These are phyloP conservation scores for Amblyjoppa fuscipennis DNA, from an alignment of 2,888 invertebrate species.

Conservation along the genomic window DNA sequence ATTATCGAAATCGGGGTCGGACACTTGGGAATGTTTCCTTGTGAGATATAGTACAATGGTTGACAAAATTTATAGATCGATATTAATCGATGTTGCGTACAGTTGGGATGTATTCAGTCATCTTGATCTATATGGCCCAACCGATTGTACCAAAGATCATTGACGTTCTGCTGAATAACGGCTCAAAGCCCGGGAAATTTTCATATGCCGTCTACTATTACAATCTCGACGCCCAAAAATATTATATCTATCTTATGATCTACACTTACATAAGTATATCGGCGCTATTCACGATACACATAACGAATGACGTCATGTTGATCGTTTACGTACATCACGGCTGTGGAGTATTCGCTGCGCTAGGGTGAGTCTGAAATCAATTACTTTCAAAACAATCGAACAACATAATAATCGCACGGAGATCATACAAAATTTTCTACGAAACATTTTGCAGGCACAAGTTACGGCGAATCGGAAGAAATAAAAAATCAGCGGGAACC, in stretches of 20 bases:
- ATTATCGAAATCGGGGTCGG: too few relatives aligned
- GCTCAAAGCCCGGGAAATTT: too few relatives aligned
- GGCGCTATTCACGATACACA: neutral
- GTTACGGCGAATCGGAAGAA: slow-evolving; percentile 29
- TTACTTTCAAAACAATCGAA: neutral
- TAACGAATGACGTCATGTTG: slow-evolving; percentile 30
- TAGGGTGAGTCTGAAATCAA: slow-evolving; percentile 35
- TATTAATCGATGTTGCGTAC: neutral
- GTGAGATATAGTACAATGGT: neutral
- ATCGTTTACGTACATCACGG: slow-evolving; percentile 47
- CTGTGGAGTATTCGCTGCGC: slow-evolving; percentile 48
- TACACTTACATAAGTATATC: neutral
- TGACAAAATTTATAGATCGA: neutral
- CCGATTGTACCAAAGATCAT: too few relatives aligned
- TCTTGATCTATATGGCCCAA: neutral
- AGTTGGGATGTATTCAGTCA: neutral
- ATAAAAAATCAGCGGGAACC: neutral
- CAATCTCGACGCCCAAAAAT: neutral
- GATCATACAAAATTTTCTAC: neutral
- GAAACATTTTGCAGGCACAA: slow-evolving; percentile 26
- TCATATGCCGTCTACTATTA: too few relatives aligned
- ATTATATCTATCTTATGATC: neutral
- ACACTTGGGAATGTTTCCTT: too few relatives aligned
- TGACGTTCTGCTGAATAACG: too few relatives aligned
- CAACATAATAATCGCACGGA: neutral